Evolutionary conservation across 2,797 vertebrate species (phyloP).

Genomic region (Bucorvus abyssinicus): DNA sequence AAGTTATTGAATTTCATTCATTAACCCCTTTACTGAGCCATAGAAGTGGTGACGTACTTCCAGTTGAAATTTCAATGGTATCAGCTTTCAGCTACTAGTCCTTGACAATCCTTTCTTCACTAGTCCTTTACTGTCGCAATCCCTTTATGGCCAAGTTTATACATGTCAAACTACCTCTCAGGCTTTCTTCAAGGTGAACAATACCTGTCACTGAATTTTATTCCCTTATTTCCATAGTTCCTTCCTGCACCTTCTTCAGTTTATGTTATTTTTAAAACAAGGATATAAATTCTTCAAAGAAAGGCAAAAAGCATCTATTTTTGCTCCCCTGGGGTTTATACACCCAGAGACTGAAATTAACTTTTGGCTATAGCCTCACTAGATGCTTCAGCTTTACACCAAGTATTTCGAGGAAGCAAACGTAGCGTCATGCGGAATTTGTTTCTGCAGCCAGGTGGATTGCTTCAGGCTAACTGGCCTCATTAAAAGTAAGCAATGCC

Average conservation of each 20-base stretch:
- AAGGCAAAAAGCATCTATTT: background rate
- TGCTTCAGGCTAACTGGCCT: background rate
- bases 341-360: background rate
- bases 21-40: slow-evolving; percentile 6
- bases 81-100: slow-evolving; percentile 4
- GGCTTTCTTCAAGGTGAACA: background rate
- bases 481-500: background rate
- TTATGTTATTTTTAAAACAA: background rate
- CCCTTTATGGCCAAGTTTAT: background rate
- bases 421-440: background rate
- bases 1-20: slow-evolving; percentile 33
- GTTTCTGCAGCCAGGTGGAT: background rate
- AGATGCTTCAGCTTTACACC: background rate
- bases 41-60: background rate
- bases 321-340: background rate
- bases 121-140: background rate
- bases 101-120: background rate
- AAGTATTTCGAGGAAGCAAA: background rate
- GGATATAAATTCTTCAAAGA: background rate
- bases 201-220: background rate
- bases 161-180: background rate
- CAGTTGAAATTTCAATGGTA: background rate
- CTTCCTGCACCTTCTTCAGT: background rate
- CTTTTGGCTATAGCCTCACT: background rate
- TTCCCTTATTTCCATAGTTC: background rate